These are phyloP conservation scores for Megamerina dolium DNA, from an alignment of 2,888 invertebrate species.

Conservation along the genomic window DNA sequence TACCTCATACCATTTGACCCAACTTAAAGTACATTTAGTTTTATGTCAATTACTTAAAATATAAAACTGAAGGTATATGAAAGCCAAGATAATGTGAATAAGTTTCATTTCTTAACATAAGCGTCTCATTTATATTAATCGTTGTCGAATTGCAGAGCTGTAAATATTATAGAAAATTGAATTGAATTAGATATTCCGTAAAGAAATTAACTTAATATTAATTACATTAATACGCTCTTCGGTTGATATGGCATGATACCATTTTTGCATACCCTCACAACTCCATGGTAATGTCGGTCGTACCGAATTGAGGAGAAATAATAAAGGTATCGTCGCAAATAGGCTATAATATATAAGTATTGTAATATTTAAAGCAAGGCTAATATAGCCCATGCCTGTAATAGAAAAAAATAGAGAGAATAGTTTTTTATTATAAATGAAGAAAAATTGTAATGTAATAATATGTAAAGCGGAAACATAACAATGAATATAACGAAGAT, in stretches of 20 bases:
- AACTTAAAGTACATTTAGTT: background rate
- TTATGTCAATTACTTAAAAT: conserved; percentile 24
- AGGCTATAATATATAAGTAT: conserved; percentile 75
- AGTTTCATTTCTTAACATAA: background rate
- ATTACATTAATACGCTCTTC: no score
- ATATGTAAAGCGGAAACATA: no score
- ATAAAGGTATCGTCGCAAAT: conserved; percentile 73
- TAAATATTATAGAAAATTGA: no score
- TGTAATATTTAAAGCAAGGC: conserved; percentile 69
- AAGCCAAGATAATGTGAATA: background rate
- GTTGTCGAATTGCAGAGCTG: background rate
- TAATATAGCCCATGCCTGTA: conserved; percentile 79
- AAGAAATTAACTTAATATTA: no score
- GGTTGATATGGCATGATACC: no score
- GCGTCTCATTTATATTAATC: background rate
- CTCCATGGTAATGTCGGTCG: conserved; percentile 69
- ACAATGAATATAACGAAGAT: no score
- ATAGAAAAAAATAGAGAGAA: background rate
- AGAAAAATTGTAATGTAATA: background rate
- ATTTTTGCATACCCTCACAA: conserved; percentile 55
- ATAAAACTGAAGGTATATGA: conserved; percentile 30
- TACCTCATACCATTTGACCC: background rate
- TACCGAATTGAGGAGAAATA: conserved; percentile 69
- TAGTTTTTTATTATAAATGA: background rate
- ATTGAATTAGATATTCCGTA: no score